These are phyloP conservation scores for Neelides folsomi DNA, from an alignment of 2,888 invertebrate species.

Conservation along the genomic window DNA sequence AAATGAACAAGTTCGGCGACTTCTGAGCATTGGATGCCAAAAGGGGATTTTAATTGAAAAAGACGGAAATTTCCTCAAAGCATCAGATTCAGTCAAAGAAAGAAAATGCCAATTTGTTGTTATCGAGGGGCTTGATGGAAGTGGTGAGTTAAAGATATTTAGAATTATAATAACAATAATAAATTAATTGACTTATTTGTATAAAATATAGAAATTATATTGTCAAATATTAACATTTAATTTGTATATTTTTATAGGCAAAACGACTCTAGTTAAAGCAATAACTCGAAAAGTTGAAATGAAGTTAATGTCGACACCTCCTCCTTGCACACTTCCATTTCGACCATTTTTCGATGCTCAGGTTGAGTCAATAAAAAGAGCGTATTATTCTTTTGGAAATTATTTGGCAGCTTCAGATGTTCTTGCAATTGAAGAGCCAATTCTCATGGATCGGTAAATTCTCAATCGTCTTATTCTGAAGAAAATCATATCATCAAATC, in stretches of 20 bases:
- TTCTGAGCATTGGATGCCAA: constrained; percentile 1
- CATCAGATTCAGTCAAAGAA: not conserved
- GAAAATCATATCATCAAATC: too few species aligned
- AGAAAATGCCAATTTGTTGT: constrained; percentile 38
- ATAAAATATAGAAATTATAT: not conserved
- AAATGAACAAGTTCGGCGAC: constrained; percentile 4
- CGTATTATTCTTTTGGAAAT: constrained; percentile 41
- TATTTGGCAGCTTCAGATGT: constrained; percentile 40
- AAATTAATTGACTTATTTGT: not conserved
- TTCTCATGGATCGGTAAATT: constrained; percentile 41
- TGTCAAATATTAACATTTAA: not conserved
- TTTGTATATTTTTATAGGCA: constrained; percentile 35
- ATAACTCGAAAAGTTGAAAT: constrained; percentile 36
- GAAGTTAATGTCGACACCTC: constrained; percentile 37
- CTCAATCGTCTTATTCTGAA: too few species aligned
- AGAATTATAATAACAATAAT: too few species aligned
- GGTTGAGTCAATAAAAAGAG: constrained; percentile 35
- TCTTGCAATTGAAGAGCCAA: constrained; percentile 35
- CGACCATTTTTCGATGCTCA: constrained; percentile 37
- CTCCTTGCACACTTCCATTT: constrained; percentile 33
- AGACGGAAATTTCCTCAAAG: not conserved
- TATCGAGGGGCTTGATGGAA: constrained; percentile 42
- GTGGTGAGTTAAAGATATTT: constrained; percentile 36
- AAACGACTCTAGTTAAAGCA: constrained; percentile 37
- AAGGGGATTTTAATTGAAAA: not conserved